These are phyloP conservation scores for Notothenia coriiceps DNA, from an alignment of 2,113 vertebrate species.

Conservation along the genomic window DNA sequence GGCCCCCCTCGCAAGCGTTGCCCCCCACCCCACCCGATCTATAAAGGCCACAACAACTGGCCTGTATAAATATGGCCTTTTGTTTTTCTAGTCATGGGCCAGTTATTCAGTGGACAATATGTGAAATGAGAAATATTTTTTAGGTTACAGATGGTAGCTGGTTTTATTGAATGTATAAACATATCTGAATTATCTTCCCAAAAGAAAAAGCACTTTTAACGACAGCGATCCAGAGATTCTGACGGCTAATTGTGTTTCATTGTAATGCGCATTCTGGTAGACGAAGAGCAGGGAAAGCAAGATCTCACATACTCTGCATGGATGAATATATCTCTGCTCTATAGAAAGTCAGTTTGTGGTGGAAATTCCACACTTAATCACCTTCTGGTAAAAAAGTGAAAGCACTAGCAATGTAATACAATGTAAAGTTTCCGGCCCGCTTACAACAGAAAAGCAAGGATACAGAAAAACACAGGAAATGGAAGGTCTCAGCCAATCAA, in stretches of 20 bases:
- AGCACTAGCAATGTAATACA: too few relatives aligned
- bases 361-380: too few relatives aligned
- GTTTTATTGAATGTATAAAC: constrained; percentile 4
- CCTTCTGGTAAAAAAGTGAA: too few relatives aligned
- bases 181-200: background rate
- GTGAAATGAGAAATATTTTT: background rate
- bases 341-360: background rate
- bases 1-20: constrained; percentile 25
- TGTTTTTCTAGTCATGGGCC: constrained; percentile 36
- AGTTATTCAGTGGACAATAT: background rate
- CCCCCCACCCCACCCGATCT: constrained; percentile 40
- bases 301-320: background rate
- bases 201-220: constrained; percentile 3
- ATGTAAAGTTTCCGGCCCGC: too few relatives aligned
- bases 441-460: too few relatives aligned
- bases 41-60: constrained; percentile 47
- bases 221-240: constrained; percentile 7
- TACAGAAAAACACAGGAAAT: too few relatives aligned
- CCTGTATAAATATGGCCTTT: constrained; percentile 56
- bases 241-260: constrained; percentile 15
- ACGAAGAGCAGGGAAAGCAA: constrained; percentile 12
- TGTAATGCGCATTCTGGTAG: constrained; percentile 11
- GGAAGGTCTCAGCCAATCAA: too few relatives aligned
- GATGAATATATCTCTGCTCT: background rate
- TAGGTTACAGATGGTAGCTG: background rate